A percentile compares a stretch with the other conserved stretches of the same genome.
Evolutionary conservation across 2,888 invertebrate species (phyloP).

Genomic region (Catocala nupta): DNA sequence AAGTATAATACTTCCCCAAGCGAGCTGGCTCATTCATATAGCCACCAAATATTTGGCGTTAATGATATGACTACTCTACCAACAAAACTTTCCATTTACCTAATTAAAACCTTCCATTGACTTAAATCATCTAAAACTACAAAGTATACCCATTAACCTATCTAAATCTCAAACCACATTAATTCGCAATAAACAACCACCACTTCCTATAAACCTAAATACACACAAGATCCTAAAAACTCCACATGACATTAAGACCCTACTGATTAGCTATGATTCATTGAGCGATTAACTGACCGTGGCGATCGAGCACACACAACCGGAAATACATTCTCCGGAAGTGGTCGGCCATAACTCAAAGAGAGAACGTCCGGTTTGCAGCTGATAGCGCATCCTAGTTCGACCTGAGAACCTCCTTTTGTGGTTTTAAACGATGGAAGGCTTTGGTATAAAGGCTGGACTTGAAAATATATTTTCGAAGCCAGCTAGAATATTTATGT

Average conservation of each 20-base stretch:
- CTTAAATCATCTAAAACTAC: too few relatives aligned
- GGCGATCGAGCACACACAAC: constrained; percentile 65
- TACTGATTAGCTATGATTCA: constrained; percentile 80
- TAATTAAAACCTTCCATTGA: too few relatives aligned
- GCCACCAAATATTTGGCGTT: too few relatives aligned
- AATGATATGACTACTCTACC: too few relatives aligned
- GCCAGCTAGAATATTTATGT: not conserved
- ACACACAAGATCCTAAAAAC: constrained; percentile 30
- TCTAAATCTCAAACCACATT: not conserved
- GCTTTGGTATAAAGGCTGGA: constrained; percentile 17
- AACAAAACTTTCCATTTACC: too few relatives aligned
- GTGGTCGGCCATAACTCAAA: constrained; percentile 82
- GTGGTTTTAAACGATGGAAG: constrained; percentile 44
- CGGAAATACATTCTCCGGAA: constrained; percentile 82
- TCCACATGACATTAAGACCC: constrained; percentile 41
- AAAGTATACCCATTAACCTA: not conserved
- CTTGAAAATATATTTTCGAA: constrained; percentile 5
- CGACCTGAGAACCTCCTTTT: constrained; percentile 56
- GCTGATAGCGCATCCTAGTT: constrained; percentile 68
- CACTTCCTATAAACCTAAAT: constrained; percentile 17
- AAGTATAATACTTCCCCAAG: too few relatives aligned
- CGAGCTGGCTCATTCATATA: too few relatives aligned
- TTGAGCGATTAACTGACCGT: constrained; percentile 77
- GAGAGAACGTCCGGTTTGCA: constrained; percentile 72
- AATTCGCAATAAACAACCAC: constrained; percentile 20